Evolutionary conservation across 2,888 invertebrate genomes (phyloP), one percentile per base, ranked within the genome.

Genomic region (Pammene fasciana): DNA sequence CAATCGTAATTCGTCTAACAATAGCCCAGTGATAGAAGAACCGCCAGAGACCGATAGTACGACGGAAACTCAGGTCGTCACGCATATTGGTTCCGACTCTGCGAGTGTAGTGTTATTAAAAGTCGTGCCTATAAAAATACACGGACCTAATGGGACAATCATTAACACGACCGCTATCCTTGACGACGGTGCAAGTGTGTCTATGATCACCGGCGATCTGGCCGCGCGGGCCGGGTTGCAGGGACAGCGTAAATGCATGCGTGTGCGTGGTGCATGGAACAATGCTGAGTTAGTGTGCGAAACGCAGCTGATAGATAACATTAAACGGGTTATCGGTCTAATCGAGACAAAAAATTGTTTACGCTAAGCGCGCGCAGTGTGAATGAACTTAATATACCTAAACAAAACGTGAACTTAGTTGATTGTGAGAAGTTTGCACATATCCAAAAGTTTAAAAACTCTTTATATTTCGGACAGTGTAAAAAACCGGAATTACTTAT

Each of bases 181-280:
- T 0, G 79, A 79, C 43, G 77, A 77, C 46, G 80, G 77, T 1
- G 74, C 78, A 0, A 75, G 75, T 0, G 75, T 79, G 9, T 65
- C 75, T 2, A 16, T 79, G 26, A 74, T 79, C n/a, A n/a, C n/a
- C n/a, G n/a, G n/a, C n/a, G n/a, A n/a, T n/a, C n/a, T n/a, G n/a
- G n/a, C n/a, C n/a, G 46, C 46, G 45, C 71, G 70, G 10, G 71
- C 70, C 0, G 75, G 75, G 0, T 38, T 78, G 45, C 66, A 64
- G 48, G 79, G 79, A 0, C 59, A 57, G 5, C 26, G 50, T 11
- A 48, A 72, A 45, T 57, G 68, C 1, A 34, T 79, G 64, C 77
- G 74, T 13, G 74, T 77, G 56, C 45, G 74, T 11, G 76, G 77
- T 0, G 75, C 77, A 0, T 77, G 74, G 73, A 45, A 61, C 59